A percentile compares a stretch with the other conserved stretches of the same genome.
phyloP scores from a whole-genome alignment of 2,113 vertebrate genomes.

The Gadus macrocephalus region DNA sequence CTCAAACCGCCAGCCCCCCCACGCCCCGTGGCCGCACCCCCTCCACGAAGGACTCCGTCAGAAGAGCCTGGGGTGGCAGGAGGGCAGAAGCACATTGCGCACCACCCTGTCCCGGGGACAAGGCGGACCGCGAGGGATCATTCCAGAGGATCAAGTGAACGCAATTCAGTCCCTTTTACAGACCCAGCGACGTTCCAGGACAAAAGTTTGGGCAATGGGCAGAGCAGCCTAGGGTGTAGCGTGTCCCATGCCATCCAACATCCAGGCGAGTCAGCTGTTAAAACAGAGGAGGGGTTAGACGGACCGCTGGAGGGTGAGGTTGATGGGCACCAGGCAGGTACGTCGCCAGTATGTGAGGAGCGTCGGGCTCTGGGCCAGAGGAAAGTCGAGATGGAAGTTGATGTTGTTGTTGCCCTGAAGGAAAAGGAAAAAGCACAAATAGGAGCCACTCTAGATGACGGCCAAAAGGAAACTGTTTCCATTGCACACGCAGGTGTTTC shows the following conservation, averaged over 20 bases:
- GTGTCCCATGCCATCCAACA: conserved; percentile 28
- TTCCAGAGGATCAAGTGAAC: conserved; percentile 55
- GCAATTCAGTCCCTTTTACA: conserved; percentile 35
- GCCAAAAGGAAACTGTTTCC: conserved; percentile 6
- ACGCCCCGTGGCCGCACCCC: neutral
- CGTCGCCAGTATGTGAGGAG: conserved; percentile 1
- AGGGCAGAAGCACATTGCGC: conserved; percentile 24
- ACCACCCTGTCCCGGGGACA: conserved; percentile 16
- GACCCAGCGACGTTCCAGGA: conserved; percentile 41
- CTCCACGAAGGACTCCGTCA: conserved; percentile 26
- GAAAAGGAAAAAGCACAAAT: conserved; percentile 5
- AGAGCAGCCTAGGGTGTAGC: conserved; percentile 32
- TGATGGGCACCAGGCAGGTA: conserved; percentile 8
- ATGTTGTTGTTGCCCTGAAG: neutral
- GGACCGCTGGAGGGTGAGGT: conserved; percentile 41
- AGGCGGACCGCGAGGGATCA: conserved; percentile 35
- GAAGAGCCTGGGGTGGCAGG: conserved; percentile 20
- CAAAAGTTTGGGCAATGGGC: conserved; percentile 22
- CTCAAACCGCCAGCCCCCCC: conserved; percentile 26
- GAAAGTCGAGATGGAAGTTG: conserved; percentile 35
- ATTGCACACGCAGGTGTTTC: neutral
- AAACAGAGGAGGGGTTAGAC: conserved; percentile 43
- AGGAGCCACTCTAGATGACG: conserved; percentile 3
- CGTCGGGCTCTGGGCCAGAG: conserved; percentile 20
- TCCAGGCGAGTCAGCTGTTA: conserved; percentile 41